Conservation (phyloP, 2,888 invertebrate species). For the Polyommatus icarus region DNA sequence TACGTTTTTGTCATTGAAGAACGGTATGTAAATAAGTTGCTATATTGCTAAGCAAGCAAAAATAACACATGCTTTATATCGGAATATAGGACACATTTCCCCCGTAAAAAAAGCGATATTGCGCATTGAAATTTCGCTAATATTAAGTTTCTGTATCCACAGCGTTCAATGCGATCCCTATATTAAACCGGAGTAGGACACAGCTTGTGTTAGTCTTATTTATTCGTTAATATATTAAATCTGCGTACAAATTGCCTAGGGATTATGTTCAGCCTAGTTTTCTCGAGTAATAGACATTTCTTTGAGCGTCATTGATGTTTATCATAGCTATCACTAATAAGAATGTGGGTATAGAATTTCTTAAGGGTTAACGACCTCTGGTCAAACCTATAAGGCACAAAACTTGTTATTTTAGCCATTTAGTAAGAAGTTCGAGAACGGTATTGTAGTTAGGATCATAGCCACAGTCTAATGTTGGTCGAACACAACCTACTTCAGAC, state of each 20-base stretch:
- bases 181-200: slow-evolving; percentile 14
- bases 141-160: neutral
- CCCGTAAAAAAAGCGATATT: slow-evolving; percentile 7
- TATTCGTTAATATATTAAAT: slow-evolving; percentile 17
- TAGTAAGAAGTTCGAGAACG: too few relatives aligned
- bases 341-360: too few relatives aligned
- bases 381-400: too few relatives aligned
- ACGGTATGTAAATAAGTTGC: too few relatives aligned
- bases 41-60: neutral
- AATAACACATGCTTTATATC: neutral
- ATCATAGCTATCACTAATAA: neutral
- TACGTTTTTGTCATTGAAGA: too few relatives aligned
- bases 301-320: neutral
- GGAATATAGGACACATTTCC: neutral
- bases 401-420: too few relatives aligned
- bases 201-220: slow-evolving; percentile 5
- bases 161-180: neutral
- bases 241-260: neutral
- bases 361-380: too few relatives aligned
- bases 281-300: neutral
- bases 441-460: too few relatives aligned
- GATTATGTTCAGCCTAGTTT: neutral
- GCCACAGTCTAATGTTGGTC: too few relatives aligned
- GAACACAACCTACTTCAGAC: too few relatives aligned
- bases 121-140: neutral